A percentile compares a stretch with the other conserved stretches of the same genome.
phyloP scores from a whole-genome alignment of 92 coral and sea anemone species.

The Bergia puertoricense region DNA sequence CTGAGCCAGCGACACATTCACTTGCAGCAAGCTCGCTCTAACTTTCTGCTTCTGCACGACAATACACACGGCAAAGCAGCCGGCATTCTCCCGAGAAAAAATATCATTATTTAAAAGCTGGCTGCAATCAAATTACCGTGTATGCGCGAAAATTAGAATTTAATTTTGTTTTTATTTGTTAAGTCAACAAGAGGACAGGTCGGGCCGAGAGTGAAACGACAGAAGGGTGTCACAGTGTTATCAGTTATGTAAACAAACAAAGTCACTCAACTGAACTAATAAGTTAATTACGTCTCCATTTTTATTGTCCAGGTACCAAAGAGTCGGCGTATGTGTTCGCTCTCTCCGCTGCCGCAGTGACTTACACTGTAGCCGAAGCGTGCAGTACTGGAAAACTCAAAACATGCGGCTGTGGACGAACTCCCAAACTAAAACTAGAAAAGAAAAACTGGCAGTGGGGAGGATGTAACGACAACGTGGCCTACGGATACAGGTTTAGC shows the following conservation, averaged over 20 bases:
- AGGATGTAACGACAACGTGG: slow-evolving; percentile 90
- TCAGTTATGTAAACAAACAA: slow-evolving; percentile 61
- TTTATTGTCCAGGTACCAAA: slow-evolving; percentile 78
- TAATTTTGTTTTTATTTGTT: slow-evolving; percentile 27
- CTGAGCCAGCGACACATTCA: not conserved
- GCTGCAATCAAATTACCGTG: slow-evolving; percentile 8
- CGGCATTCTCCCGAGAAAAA: not conserved
- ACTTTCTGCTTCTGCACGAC: not conserved
- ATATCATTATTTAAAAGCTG: not conserved
- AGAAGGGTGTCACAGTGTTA: slow-evolving; percentile 1
- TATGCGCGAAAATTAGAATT: not conserved
- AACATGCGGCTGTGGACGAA: slow-evolving; percentile 80
- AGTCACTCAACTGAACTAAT: slow-evolving; percentile 40
- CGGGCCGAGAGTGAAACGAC: not conserved
- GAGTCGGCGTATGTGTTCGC: slow-evolving; percentile 83
- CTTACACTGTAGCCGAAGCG: slow-evolving; percentile 85
- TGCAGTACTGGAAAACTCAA: slow-evolving; percentile 77
- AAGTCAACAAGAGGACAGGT: slow-evolving; percentile 13
- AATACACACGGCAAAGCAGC: not conserved
- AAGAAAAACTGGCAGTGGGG: slow-evolving; percentile 77
- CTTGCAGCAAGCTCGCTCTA: not conserved
- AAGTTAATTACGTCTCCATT: slow-evolving; percentile 20
- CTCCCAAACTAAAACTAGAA: slow-evolving; percentile 61
- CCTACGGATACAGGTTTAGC: slow-evolving; percentile 78
- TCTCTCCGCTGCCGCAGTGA: slow-evolving; percentile 85